Conservation (phyloP, 2,888 invertebrate genomes). For the Acrocyrtus sp. region DNA sequence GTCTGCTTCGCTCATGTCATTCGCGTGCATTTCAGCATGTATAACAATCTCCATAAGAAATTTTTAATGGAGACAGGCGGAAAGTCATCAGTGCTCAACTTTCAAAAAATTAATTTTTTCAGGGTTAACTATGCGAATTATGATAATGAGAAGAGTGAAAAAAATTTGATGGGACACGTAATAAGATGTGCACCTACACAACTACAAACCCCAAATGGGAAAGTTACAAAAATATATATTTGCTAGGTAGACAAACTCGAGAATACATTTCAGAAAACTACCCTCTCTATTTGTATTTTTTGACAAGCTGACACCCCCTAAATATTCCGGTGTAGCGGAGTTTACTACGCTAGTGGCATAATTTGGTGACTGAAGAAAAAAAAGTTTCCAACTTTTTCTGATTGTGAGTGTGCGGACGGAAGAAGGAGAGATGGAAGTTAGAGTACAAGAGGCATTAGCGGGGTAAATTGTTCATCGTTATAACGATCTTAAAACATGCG, state of each 20-base stretch:
- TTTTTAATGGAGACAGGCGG: too few species aligned
- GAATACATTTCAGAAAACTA: too few species aligned
- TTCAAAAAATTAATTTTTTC: slow-evolving; percentile 14
- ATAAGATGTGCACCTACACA: too few species aligned
- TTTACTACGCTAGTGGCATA: slow-evolving; percentile 30
- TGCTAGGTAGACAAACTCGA: too few species aligned
- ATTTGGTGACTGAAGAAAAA: slow-evolving; percentile 24
- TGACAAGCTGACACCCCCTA: slow-evolving; percentile 49
- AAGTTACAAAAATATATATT: too few species aligned
- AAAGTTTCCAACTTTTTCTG: slow-evolving; percentile 20
- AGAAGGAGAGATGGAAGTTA: slow-evolving; percentile 22
- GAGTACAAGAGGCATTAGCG: neutral
- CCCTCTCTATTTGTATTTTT: too few species aligned
- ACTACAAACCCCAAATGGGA: too few species aligned
- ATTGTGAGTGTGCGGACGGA: neutral
- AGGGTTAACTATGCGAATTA: slow-evolving; percentile 19
- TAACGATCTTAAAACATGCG: slow-evolving; percentile 56
- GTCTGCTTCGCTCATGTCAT: slow-evolving; percentile 19
- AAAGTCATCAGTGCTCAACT: neutral
- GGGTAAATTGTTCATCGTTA: slow-evolving; percentile 14
- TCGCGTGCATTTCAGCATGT: slow-evolving; percentile 20
- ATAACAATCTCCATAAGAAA: slow-evolving; percentile 8
- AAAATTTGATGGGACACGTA: too few species aligned
- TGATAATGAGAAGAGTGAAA: slow-evolving; percentile 27
- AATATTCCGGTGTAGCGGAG: slow-evolving; percentile 29